phyloP scores from a whole-genome alignment of 2,888 invertebrate species.

The Sphecodes monilicornis region DNA sequence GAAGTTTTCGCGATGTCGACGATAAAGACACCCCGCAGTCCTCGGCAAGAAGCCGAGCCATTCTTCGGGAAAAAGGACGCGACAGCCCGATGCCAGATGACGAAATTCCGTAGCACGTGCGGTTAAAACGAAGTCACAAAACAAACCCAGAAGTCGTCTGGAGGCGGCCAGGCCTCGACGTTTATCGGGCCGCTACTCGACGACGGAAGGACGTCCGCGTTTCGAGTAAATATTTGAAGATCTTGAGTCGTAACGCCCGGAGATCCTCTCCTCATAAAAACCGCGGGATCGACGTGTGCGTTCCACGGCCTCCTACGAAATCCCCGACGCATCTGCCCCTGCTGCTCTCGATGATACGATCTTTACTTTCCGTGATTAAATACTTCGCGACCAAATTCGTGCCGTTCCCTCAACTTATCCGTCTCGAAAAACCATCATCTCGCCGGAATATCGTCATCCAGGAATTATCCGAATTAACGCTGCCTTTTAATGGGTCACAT shows the following conservation, averaged over 20 bases:
- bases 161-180: slow-evolving; percentile 70
- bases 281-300: slow-evolving; percentile 78
- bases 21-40: slow-evolving; percentile 51
- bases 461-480: not conserved
- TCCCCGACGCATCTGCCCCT: slow-evolving; percentile 51
- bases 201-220: slow-evolving; percentile 81
- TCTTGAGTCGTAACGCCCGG: slow-evolving; percentile 75
- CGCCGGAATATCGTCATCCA: not conserved
- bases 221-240: slow-evolving; percentile 81
- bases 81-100: slow-evolving; percentile 70
- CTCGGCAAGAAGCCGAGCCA: slow-evolving; percentile 51
- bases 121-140: slow-evolving; percentile 72
- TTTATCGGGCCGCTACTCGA: slow-evolving; percentile 74
- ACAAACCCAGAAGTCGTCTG: slow-evolving; percentile 74
- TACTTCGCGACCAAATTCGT: slow-evolving; percentile 33
- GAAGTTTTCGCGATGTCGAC: slow-evolving; percentile 46
- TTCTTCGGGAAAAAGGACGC: slow-evolving; percentile 58
- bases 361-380: slow-evolving; percentile 37
- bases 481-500: not conserved
- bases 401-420: not conserved
- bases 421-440: not conserved
- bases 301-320: slow-evolving; percentile 66
- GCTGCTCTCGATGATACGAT: slow-evolving; percentile 14
- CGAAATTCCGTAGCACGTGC: slow-evolving; percentile 73
- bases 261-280: slow-evolving; percentile 79